Base-by-base conservation (phyloP, 2,888 invertebrate species). In the Ormyrus thymus region DNA sequence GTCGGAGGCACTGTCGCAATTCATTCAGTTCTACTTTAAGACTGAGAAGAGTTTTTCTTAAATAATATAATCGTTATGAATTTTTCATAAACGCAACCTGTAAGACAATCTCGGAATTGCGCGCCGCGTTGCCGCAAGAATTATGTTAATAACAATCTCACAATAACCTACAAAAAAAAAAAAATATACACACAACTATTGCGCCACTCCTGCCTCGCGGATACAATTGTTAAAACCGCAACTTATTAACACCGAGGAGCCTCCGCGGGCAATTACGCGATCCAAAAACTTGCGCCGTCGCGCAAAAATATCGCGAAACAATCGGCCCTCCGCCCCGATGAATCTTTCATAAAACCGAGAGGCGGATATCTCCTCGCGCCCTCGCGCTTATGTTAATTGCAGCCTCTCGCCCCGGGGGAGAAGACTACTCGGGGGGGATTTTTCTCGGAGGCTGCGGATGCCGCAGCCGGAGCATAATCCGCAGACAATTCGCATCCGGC, bases 401-500 rank as follows among this genome's bases (percentile, higher is more conserved):
- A 9, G 56, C 56, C 76, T 64, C 58, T 7, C 50, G 5, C 6
- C 45, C 62, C 45, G 62, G 50, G 9, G 8, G n/a, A 56, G 43
- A 69, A 43, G 59, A 29, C 29, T 29, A 3, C 29, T 29, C 29
- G 29, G 29, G 29, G 29, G 29, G 4, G 2, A 29, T 29, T 29
- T 29, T 29, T 29, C 29, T 29, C 29, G 3, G 29, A 29, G 29
- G 29, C 29, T 29, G 29, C 51, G 53, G 9, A 13, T 1, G 15
- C 15, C 15, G 59, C 11, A 13, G 58, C 58, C 46, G 62, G 62
- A 72, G 70, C 58, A 64, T 70, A 76, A 76, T 76, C 56, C 68
- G 11, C 64, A 10, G 58, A 76, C 64, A 76, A 76, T 76, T 64
- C 58, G 62, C 50, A 64, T 70, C 64, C 64, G 48, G 29, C 13